These are phyloP conservation scores for Andrena trimmerana DNA, from an alignment of 2,888 invertebrate species.

Conservation along the genomic window DNA sequence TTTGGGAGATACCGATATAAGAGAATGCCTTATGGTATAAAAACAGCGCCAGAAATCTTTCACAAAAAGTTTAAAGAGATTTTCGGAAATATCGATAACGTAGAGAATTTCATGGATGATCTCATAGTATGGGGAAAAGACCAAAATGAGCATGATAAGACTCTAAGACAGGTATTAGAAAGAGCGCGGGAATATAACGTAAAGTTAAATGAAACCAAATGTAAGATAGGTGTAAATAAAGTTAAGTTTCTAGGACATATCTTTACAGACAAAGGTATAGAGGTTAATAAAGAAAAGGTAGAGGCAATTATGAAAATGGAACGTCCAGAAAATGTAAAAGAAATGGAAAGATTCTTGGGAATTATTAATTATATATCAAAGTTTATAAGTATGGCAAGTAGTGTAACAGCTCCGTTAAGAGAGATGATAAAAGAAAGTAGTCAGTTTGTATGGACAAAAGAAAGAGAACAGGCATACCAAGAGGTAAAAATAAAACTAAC, in stretches of 20 bases:
- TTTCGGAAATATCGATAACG: not conserved
- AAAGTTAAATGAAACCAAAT: not conserved
- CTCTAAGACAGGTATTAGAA: not conserved
- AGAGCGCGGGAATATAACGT: not conserved
- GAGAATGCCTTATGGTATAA: too few species aligned
- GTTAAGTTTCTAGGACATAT: not conserved
- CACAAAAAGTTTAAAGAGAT: too few species aligned
- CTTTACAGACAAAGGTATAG: not conserved
- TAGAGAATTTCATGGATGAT: not conserved
- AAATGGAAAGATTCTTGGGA: not conserved
- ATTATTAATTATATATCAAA: not conserved
- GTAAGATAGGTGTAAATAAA: slow-evolving; percentile 1
- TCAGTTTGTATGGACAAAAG: not conserved
- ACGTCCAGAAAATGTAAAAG: not conserved
- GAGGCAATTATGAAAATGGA: slow-evolving; percentile 5
- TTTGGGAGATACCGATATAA: too few species aligned
- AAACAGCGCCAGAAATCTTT: too few species aligned
- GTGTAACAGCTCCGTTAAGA: not conserved
- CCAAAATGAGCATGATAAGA: not conserved
- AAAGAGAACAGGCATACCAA: not conserved
- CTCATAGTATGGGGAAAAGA: not conserved
- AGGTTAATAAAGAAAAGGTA: not conserved
- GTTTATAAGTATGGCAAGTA: not conserved
- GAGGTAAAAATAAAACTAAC: not conserved
- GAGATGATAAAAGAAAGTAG: not conserved